A percentile compares a stretch with the other conserved stretches of the same genome.
Conservation (phyloP, 1,140 invertebrate genomes). For the Apis dorsata region DNA sequence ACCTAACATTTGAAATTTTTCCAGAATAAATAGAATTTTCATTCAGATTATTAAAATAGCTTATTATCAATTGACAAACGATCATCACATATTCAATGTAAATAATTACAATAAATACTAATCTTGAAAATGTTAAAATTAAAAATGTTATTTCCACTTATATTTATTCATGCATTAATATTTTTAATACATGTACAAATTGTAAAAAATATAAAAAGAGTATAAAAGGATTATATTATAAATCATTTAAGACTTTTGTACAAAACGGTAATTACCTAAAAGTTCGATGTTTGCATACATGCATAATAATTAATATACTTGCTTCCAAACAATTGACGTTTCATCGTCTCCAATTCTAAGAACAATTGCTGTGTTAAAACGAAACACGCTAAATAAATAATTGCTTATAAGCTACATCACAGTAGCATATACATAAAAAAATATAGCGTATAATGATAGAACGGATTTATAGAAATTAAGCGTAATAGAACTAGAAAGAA, state of each 20-base stretch:
- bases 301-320: slow-evolving; percentile 21
- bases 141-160: too few relatives aligned
- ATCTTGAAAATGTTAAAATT: too few relatives aligned
- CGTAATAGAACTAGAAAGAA: background rate
- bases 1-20: background rate
- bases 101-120: background rate
- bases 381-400: slow-evolving; percentile 11
- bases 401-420: slow-evolving; percentile 23
- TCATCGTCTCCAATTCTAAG: background rate
- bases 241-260: slow-evolving; percentile 7
- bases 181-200: background rate
- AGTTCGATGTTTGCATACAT: slow-evolving; percentile 12
- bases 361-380: slow-evolving; percentile 26
- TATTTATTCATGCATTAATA: too few relatives aligned
- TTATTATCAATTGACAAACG: background rate
- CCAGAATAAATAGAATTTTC: background rate
- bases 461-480: slow-evolving; percentile 25
- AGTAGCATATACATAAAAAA: slow-evolving; percentile 17
- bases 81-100: background rate
- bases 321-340: background rate
- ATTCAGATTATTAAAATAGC: background rate
- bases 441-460: slow-evolving; percentile 41
- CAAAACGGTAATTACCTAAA: background rate
- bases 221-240: background rate
- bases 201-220: background rate